Evolutionary conservation across 2,797 vertebrate species (phyloP).

Genomic region (Florisuga fusca): DNA sequence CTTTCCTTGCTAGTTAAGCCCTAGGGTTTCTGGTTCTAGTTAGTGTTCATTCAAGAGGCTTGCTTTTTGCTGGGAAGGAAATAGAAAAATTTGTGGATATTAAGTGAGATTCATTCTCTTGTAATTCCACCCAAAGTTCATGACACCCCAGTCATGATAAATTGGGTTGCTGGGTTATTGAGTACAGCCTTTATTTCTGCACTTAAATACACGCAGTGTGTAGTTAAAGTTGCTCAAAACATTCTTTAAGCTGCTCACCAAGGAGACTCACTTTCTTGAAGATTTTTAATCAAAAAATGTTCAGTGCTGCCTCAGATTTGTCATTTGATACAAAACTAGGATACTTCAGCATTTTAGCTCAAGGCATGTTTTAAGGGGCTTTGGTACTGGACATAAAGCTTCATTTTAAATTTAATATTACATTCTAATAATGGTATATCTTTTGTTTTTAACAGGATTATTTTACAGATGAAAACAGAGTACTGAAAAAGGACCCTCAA

Average conservation of each 20-base stretch:
- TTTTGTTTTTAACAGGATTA: conserved; percentile 83
- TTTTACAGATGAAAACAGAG: conserved; percentile 83
- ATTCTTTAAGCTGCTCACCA: background rate
- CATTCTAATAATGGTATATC: background rate
- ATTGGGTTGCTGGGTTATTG: background rate
- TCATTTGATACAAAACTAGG: background rate
- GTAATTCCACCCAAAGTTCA: background rate
- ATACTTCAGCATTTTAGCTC: background rate
- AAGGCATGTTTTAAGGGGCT: background rate
- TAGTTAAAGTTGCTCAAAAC: background rate
- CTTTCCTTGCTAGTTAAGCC: background rate
- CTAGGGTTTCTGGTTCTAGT: background rate
- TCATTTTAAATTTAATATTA: background rate
- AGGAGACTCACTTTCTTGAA: background rate
- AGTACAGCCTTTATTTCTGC: background rate
- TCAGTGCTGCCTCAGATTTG: background rate
- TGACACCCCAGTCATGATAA: background rate
- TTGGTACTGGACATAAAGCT: background rate
- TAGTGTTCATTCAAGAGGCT: background rate
- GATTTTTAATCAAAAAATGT: background rate
- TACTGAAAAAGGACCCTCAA: conserved; percentile 81
- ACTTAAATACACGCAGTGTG: fast-evolving
- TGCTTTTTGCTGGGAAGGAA: background rate
- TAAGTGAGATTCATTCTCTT: background rate
- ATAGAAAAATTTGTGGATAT: background rate